phyloP scores from a whole-genome alignment of 1,140 invertebrate species.

The Pseudomyrmex flavicornis region DNA sequence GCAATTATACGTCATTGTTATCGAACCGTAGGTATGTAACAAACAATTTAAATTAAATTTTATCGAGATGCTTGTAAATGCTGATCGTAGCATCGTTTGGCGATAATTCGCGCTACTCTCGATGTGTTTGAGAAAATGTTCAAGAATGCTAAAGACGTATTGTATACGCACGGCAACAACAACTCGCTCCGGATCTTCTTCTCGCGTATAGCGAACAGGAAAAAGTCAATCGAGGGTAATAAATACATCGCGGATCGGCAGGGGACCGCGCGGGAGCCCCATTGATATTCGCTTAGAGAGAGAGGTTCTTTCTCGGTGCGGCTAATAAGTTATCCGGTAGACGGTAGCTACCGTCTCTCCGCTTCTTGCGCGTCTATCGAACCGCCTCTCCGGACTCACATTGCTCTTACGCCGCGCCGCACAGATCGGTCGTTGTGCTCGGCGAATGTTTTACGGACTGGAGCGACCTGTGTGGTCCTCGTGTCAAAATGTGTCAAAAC shows the following conservation, averaged over 20 bases:
- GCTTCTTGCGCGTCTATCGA: constrained; percentile 75
- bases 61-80: not conserved
- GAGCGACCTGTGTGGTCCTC: constrained; percentile 82
- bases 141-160: constrained; percentile 7
- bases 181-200: constrained; percentile 57
- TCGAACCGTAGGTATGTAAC: no score
- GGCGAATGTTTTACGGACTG: constrained; percentile 79
- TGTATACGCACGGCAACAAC: constrained; percentile 19
- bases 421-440: constrained; percentile 35
- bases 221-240: constrained; percentile 74
- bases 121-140: not conserved
- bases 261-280: constrained; percentile 27
- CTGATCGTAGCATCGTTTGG: not conserved
- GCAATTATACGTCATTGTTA: no score
- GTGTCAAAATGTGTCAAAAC: constrained; percentile 85
- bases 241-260: constrained; percentile 77
- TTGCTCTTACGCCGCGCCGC: not conserved
- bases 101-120: not conserved
- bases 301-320: constrained; percentile 73
- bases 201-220: constrained; percentile 4
- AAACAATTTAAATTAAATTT: not conserved
- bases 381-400: constrained; percentile 46
- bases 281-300: constrained; percentile 72
- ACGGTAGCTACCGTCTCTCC: constrained; percentile 67
- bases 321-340: constrained; percentile 81